These are phyloP conservation scores for Probaryconus sp. DNA, from an alignment of 1,140 invertebrate species.

Conservation along the genomic window DNA sequence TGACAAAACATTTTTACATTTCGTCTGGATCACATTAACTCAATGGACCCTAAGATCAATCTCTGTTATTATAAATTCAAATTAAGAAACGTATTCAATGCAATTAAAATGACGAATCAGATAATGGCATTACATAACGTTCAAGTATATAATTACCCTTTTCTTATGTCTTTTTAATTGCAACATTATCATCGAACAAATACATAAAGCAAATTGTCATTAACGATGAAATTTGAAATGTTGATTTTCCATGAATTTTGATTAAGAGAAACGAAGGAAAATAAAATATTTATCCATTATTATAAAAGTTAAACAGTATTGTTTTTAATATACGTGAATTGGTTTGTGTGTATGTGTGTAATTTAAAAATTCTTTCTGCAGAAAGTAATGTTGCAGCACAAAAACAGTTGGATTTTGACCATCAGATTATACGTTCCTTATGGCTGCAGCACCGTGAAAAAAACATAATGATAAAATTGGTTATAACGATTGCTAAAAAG, in stretches of 20 bases:
- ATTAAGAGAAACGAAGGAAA: too few species aligned
- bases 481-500: conserved; percentile 31
- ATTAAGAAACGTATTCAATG: conserved; percentile 4
- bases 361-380: too few species aligned
- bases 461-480: conserved; percentile 21
- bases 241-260: too few species aligned
- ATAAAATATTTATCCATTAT: too few species aligned
- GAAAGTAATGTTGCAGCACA: neutral
- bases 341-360: too few species aligned
- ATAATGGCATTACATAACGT: conserved; percentile 21
- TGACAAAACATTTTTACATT: conserved; percentile 43
- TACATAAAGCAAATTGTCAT: neutral
- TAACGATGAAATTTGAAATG: too few species aligned
- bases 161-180: neutral
- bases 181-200: neutral
- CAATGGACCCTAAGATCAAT: conserved; percentile 27
- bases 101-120: conserved; percentile 20
- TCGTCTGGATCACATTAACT: conserved; percentile 9
- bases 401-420: conserved; percentile 1
- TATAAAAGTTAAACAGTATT: too few species aligned
- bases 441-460: neutral
- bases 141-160: conserved; percentile 12
- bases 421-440: neutral
- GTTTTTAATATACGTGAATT: too few species aligned
- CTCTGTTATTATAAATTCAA: conserved; percentile 27